Evolutionary conservation across 2,797 vertebrate genomes (phyloP), one percentile per base, ranked within the genome.

Genomic region (Australoheros facetus): DNA sequence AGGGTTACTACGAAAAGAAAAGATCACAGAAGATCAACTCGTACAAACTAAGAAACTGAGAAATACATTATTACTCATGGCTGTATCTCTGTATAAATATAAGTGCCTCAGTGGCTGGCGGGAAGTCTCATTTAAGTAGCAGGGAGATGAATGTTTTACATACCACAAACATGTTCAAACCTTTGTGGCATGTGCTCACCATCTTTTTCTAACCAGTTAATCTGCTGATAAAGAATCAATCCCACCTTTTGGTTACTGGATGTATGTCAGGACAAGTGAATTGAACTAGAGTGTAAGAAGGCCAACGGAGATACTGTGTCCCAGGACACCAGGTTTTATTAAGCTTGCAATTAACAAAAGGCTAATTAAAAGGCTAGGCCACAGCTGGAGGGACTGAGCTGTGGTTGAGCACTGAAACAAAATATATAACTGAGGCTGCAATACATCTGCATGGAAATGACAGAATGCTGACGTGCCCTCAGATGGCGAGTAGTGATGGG

Each of bases 311-410:
- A 86, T 73, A 30, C 37, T 1, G 39, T 19, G 32, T 94, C 94
- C 94, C 93, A 85, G 5, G 91, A 84, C 60, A 81, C 74, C 77
- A 57, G 80, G 83, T 87, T 94, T 95, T 92, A 94, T 92, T 93
- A 93, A 91, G 88, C 83, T 48, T 77, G 77, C 90, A 95, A 95
- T 95, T 94, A 95, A 91, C 87, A 86, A 90, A 76, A 73, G 84
- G 90, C 93, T 95, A 94, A 95, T 94, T 95, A 94, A 91, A 90
- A 88, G 71, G 70, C 80, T 83, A 70, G 80, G 88, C 77, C 87
- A 77, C 94, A 95, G 93, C 94, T 95, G 94, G 87, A 71, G 77
- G 88, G 88, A 80, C 60, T 56, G 66, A 53, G 77, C 59, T 59
- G 80, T 56, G 83, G 64, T 77, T 78, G 80, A 75, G 76, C 83